Conservation (phyloP, 2,888 invertebrate genomes). For the Pristionchus entomophagus region DNA sequence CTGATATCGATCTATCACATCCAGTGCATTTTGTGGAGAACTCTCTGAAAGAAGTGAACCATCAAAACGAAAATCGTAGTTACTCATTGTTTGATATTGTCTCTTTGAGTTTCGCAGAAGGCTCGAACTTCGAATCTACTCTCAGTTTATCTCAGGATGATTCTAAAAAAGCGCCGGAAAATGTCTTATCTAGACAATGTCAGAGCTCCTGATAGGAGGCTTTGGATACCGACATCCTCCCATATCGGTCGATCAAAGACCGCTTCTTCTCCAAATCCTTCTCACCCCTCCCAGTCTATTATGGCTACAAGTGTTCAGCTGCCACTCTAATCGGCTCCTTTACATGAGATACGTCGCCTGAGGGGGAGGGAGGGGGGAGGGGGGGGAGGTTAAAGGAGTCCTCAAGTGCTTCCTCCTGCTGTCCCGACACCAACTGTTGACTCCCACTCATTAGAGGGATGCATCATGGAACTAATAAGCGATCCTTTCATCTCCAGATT, state of each 20-base stretch:
- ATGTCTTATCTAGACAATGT: too few species aligned
- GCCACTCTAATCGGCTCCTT: slow-evolving; percentile 27
- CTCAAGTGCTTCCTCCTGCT: neutral
- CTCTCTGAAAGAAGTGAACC: slow-evolving; percentile 82
- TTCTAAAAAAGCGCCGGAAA: too few species aligned
- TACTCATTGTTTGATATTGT: neutral
- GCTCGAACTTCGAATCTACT: neutral
- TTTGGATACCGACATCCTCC: too few species aligned
- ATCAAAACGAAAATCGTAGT: too few species aligned
- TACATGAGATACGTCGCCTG: slow-evolving; percentile 5
- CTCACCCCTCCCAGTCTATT: neutral
- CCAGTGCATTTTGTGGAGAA: slow-evolving; percentile 97
- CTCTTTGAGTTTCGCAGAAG: neutral
- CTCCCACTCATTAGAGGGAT: neutral
- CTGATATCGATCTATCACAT: slow-evolving; percentile 91
- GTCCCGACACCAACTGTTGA: slow-evolving; percentile 1
- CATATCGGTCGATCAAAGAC: neutral
- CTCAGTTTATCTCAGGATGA: too few species aligned
- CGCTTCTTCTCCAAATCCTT: neutral
- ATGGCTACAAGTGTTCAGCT: slow-evolving; percentile 14
- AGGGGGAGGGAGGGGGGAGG: neutral
- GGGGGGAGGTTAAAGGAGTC: neutral
- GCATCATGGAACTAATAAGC: neutral
- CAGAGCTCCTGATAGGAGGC: too few species aligned
- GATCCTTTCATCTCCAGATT: too few species aligned